Conservation (phyloP, 2,113 vertebrate species). For the Halichoerus grypus region DNA sequence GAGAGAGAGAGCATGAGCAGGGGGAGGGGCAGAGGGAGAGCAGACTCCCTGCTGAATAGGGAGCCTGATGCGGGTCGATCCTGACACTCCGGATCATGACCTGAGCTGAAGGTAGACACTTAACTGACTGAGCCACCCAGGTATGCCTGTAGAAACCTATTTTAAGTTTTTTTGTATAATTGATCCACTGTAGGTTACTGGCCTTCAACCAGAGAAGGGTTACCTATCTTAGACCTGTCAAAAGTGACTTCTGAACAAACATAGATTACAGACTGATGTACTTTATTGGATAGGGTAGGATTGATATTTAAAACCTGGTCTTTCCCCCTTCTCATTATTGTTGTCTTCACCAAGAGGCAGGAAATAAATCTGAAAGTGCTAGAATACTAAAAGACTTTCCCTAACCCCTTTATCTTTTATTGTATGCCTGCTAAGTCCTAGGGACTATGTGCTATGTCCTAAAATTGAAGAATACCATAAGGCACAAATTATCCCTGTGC, state of each 20-base stretch:
- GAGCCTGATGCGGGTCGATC: background rate
- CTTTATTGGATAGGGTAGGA: background rate
- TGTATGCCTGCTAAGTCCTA: background rate
- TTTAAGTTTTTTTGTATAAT: background rate
- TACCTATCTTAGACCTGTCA: conserved; percentile 1
- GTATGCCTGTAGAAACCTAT: background rate
- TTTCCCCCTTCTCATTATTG: background rate
- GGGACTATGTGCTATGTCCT: background rate
- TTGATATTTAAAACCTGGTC: background rate
- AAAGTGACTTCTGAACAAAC: background rate
- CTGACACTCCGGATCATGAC: too few relatives aligned
- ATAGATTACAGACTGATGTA: background rate
- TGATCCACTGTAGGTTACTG: background rate
- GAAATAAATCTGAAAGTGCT: background rate
- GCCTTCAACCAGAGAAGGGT: background rate
- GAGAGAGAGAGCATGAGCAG: background rate
- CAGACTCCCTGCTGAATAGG: background rate
- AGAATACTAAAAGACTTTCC: background rate
- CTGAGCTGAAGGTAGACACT: too few relatives aligned
- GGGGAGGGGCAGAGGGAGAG: background rate
- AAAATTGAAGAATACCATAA: background rate
- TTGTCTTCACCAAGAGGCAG: background rate
- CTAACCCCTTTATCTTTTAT: background rate
- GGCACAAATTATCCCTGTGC: background rate
- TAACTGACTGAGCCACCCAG: too few relatives aligned